phyloP scores from a whole-genome alignment of 2,888 invertebrate genomes.

The Chamaedrilus cognettii region DNA sequence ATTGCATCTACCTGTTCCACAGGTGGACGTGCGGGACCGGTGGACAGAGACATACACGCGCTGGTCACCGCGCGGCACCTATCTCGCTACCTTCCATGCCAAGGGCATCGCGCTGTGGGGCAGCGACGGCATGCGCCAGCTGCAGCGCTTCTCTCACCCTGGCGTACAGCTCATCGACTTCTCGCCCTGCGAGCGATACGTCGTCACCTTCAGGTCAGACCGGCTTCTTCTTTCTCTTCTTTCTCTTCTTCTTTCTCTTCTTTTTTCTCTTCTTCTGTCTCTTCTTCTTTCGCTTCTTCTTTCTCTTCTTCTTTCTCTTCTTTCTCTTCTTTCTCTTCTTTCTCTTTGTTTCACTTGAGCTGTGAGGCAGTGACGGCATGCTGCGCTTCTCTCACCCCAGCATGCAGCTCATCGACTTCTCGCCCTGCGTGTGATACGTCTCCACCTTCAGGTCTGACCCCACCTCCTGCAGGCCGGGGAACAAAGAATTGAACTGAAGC shows the following conservation, averaged over 20 bases:
- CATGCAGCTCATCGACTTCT: constrained; percentile 96
- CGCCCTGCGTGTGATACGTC: constrained; percentile 86
- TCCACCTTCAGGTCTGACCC: too few species aligned
- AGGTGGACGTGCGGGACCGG: constrained; percentile 65
- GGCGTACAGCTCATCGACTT: constrained; percentile 96
- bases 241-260: neutral
- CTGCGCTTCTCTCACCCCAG: constrained; percentile 83
- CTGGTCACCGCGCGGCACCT: constrained; percentile 98
- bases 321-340: too few species aligned
- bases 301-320: too few species aligned
- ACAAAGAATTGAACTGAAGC: too few species aligned
- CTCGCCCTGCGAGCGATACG: constrained; percentile 90
- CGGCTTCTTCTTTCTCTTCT: neutral
- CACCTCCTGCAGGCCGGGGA: too few species aligned
- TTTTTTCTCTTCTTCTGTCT: neutral
- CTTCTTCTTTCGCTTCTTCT: neutral
- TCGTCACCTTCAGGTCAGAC: constrained; percentile 4
- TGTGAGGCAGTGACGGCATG: constrained; percentile 97
- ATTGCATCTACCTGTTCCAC: too few species aligned
- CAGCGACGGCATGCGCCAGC: constrained; percentile 88
- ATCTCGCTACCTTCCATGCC: constrained; percentile 93
- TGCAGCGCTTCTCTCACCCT: constrained; percentile 82
- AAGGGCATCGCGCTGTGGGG: constrained; percentile 98
- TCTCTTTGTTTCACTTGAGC: too few species aligned
- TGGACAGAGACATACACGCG: constrained; percentile 97